phyloP scores from a whole-genome alignment of 1,140 invertebrate species.

The Zaprionus inermis region DNA sequence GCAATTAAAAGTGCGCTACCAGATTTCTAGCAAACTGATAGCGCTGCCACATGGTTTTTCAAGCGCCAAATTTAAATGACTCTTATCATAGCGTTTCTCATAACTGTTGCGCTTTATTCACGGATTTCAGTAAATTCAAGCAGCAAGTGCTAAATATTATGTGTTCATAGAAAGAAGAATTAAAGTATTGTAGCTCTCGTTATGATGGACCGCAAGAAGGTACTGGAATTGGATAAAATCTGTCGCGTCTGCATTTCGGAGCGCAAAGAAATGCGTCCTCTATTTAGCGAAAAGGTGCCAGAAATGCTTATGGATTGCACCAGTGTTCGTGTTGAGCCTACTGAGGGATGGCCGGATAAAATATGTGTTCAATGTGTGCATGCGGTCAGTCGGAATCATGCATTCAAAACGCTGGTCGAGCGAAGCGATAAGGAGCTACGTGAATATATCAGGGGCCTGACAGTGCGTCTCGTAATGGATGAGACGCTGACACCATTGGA shows the following conservation, averaged over 20 bases:
- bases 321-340: slow-evolving; percentile 85
- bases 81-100: slow-evolving; percentile 40
- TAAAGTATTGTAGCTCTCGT: neutral
- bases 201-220: slow-evolving; percentile 80
- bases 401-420: slow-evolving; percentile 86
- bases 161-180: slow-evolving; percentile 21
- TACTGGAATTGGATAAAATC: slow-evolving; percentile 85
- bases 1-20: slow-evolving; percentile 28
- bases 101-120: slow-evolving; percentile 18
- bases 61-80: slow-evolving; percentile 18
- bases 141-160: slow-evolving; percentile 19
- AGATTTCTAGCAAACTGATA: slow-evolving; percentile 6
- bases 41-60: slow-evolving; percentile 2
- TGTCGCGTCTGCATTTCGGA: slow-evolving; percentile 87
- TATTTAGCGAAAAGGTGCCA: slow-evolving; percentile 86
- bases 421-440: slow-evolving; percentile 85
- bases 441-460: slow-evolving; percentile 78
- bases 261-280: slow-evolving; percentile 87
- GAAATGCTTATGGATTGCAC: slow-evolving; percentile 87
- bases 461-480: slow-evolving; percentile 58
- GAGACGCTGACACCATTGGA: slow-evolving; percentile 61
- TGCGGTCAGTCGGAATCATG: slow-evolving; percentile 86
- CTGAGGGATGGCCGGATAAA: slow-evolving; percentile 86
- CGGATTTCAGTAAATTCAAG: neutral
- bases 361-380: slow-evolving; percentile 87